A percentile compares a stretch with the other conserved stretches of the same genome.
Evolutionary conservation across 2,888 invertebrate species (phyloP).

Genomic region (Spisula subtruncata): DNA sequence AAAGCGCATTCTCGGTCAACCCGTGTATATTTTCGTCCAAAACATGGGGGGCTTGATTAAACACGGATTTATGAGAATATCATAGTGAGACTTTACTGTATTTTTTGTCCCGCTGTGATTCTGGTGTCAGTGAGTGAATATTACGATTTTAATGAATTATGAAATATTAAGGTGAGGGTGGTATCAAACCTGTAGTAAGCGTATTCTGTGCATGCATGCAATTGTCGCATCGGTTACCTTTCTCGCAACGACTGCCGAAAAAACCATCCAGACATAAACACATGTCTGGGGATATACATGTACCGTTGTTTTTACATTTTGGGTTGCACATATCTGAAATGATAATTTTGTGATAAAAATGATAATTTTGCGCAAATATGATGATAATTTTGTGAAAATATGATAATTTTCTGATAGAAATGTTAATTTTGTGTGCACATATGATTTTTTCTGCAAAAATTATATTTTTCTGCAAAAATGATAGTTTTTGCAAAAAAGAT

Average conservation of each 20-base stretch:
- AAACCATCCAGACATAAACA: conserved; percentile 95
- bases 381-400: neutral
- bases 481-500: no score
- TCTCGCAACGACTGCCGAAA: conserved; percentile 96
- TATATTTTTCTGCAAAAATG: no score
- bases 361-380: neutral
- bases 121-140: neutral
- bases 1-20: no score
- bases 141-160: neutral
- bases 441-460: no score
- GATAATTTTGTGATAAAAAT: neutral
- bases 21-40: no score
- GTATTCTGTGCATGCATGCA: conserved; percentile 38
- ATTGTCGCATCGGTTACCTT: conserved; percentile 88
- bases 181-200: conserved; percentile 37
- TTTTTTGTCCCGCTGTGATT: no score
- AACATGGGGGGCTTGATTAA: no score
- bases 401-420: neutral
- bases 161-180: neutral
- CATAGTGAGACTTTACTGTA: no score
- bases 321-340: conserved; percentile 94
- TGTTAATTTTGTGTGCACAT: neutral
- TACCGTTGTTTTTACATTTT: conserved; percentile 96
- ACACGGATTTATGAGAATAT: no score
- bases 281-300: conserved; percentile 95